Base-by-base conservation (phyloP, 2,888 invertebrate species). In the Nudaria mundana region DNA sequence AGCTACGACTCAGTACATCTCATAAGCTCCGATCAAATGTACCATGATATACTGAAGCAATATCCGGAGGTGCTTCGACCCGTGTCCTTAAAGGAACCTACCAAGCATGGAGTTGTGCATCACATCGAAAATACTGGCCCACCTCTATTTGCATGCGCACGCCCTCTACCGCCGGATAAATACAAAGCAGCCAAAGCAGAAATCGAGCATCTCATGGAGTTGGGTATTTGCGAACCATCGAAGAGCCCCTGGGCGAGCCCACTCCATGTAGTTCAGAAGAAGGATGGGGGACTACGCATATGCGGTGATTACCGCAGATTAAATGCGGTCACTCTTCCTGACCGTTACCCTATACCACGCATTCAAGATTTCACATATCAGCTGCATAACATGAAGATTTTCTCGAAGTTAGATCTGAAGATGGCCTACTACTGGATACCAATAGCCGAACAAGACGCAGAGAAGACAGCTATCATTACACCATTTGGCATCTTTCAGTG, bases 401-500 rank as follows among this genome's bases (percentile, higher is more conserved):
- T 44, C 35, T 14, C 43, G 11, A 14, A 30, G 6, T n/a, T 44
- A 0, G 43, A 44, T 14, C 8, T 44, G 0, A 31, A 36, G 16
- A 2, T 36, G 4, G 40, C 31, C 3, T 40, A 40, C 15, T 40
- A 31, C 30, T 35, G 36, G 23, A 23, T 40, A 4, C 20, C 4
- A n/a, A 3, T 30, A 3, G 8, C 18, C 5, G 6, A 30, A 7
- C 30, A 40, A n/a, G 40, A 40, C 7, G 18, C 37, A n/a, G 29
- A 37, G 5, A 41, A 41, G 22, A 37, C 32, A 1, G 36, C 44
- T 14, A 39, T 44, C 24, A 36, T 44, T 6, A 32, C 44, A 5
- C 63, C 62, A 1, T 60, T 65, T 23, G 67, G 66, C 1, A 5
- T 56, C 0, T 70, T 44, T 23, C 36, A 45, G 8, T 71, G 67